Conservation (phyloP, 2,113 vertebrate species). For the Catagonus wagneri region DNA sequence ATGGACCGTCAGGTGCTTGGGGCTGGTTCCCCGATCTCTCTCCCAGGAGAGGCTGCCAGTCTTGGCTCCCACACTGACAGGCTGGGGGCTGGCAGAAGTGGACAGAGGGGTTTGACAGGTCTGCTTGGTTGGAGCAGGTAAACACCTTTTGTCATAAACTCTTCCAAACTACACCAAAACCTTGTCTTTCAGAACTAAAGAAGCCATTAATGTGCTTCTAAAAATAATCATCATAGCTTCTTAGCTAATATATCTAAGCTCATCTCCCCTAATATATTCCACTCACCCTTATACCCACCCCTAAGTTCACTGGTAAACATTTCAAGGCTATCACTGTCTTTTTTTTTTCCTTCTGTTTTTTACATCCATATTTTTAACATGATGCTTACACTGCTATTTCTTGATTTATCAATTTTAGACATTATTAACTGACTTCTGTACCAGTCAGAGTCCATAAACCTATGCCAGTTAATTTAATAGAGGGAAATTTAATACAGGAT, state of each 20-base stretch:
- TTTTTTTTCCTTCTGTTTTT: background rate
- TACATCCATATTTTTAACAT: conserved; percentile 34
- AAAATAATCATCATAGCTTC: background rate
- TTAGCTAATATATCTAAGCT: background rate
- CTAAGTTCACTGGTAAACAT: background rate
- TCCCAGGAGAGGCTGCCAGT: background rate
- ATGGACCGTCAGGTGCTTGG: no score
- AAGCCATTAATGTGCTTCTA: background rate
- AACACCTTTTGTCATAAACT: background rate
- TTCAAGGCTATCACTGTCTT: background rate
- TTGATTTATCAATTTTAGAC: conserved; percentile 31
- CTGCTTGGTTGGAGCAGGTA: background rate
- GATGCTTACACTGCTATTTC: conserved; percentile 40
- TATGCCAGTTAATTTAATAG: conserved; percentile 27
- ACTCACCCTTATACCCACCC: background rate
- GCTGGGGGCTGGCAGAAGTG: background rate
- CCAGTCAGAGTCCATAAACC: conserved; percentile 21
- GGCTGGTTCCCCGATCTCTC: background rate
- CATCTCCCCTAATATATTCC: background rate
- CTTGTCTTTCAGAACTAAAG: conserved; percentile 18
- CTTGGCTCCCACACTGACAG: background rate
- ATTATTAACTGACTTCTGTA: conserved; percentile 31
- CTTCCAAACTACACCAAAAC: background rate
- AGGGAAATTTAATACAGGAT: background rate
- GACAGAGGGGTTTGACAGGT: background rate